Percentiles rank a stretch among this genome's conserved stretches.
Evolutionary conservation across 2,888 invertebrate genomes (phyloP).

Genomic region (Sphinx pinastri): DNA sequence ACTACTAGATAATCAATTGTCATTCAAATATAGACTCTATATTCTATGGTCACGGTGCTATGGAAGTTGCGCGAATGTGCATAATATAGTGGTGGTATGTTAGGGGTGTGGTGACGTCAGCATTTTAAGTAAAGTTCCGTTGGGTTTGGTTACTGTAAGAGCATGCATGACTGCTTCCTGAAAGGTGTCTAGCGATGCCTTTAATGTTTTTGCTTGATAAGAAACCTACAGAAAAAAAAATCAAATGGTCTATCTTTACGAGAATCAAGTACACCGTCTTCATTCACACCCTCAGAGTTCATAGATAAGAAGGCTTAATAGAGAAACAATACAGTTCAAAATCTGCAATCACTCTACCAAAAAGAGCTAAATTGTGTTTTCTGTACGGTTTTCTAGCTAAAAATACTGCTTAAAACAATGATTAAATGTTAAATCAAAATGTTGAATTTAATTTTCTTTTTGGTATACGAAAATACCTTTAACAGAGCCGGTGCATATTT

Average conservation of each 20-base stretch:
- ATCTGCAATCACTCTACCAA: no score
- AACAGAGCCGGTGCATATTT: neutral
- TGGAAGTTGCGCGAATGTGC: neutral
- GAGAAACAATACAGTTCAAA: no score
- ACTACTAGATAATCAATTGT: conserved; percentile 5
- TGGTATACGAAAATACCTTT: neutral
- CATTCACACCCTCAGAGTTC: no score
- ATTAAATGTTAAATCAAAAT: no score
- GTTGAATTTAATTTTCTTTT: neutral
- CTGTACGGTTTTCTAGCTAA: no score
- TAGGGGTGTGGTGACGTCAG: conserved; percentile 58
- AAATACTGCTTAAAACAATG: no score
- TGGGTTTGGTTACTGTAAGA: conserved; percentile 53
- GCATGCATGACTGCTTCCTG: conserved; percentile 53
- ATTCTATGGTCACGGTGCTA: conserved; percentile 7
- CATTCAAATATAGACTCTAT: conserved; percentile 37
- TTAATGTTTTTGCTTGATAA: conserved; percentile 19
- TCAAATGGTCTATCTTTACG: neutral
- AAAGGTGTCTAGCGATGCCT: conserved; percentile 39
- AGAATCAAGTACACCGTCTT: no score
- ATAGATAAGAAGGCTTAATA: no score
- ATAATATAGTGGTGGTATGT: conserved; percentile 30
- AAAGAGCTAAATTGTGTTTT: no score
- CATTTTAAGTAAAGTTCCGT: conserved; percentile 65
- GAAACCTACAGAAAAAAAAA: neutral